Conservation (phyloP, 2,113 vertebrate genomes). For the Cinclus cinclus region DNA sequence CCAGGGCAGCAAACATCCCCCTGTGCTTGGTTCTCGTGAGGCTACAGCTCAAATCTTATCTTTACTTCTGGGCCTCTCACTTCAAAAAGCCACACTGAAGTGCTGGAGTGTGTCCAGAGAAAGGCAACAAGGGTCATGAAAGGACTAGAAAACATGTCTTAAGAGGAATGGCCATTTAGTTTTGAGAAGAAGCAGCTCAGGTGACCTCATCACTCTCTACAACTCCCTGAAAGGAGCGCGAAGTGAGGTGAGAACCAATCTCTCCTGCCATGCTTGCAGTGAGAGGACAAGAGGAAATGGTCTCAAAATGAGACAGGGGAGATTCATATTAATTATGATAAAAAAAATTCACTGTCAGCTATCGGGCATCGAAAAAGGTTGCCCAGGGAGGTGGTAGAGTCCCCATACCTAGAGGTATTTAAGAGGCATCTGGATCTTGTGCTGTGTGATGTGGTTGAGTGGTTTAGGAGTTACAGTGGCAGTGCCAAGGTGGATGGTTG, state of each 20-base stretch:
- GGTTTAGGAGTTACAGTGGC: neutral
- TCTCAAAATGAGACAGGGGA: neutral
- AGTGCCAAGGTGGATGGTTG: neutral
- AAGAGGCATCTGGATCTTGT: neutral
- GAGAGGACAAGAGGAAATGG: neutral
- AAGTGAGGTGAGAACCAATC: accelerated
- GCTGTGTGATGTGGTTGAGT: neutral
- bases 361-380: neutral
- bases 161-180: neutral
- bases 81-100: neutral
- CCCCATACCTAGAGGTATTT: neutral
- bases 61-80: accelerated
- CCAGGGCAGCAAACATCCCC: neutral
- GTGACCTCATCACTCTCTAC: neutral
- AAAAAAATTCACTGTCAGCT: neutral
- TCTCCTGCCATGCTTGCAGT: neutral
- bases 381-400: neutral
- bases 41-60: neutral
- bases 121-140: neutral
- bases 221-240: neutral
- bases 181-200: neutral
- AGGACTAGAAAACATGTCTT: neutral
- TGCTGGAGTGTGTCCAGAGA: neutral
- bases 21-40: neutral
- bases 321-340: neutral